These are phyloP conservation scores for Thinocorus orbignyianus DNA, from an alignment of 2,113 vertebrate genomes.

Conservation along the genomic window DNA sequence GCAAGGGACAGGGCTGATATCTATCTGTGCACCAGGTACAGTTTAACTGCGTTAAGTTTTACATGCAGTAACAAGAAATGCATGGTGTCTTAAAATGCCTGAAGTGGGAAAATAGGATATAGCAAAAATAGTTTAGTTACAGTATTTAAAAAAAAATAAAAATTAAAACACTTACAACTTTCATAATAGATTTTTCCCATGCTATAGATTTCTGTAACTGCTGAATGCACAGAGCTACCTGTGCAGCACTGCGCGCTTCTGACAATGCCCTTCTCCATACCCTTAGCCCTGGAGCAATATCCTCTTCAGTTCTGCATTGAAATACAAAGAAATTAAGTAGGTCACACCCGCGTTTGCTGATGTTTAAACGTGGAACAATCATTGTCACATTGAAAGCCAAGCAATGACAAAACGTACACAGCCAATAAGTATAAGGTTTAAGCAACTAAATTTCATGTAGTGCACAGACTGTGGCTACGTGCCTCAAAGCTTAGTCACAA, in stretches of 20 bases:
- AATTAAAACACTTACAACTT: slow-evolving; percentile 90
- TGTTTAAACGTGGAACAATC: slow-evolving; percentile 74
- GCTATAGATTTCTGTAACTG: slow-evolving; percentile 99
- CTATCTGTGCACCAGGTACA: background rate
- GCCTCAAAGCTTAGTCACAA: slow-evolving; percentile 84
- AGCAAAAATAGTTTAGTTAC: slow-evolving; percentile 46
- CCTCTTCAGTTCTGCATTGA: slow-evolving; percentile 90
- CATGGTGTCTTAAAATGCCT: background rate
- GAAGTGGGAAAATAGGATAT: background rate
- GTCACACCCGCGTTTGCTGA: slow-evolving; percentile 63
- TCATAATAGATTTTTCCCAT: slow-evolving; percentile 99
- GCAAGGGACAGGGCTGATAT: background rate
- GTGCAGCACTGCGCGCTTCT: slow-evolving; percentile 92
- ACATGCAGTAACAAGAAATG: background rate
- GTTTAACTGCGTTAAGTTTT: background rate
- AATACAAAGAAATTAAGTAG: slow-evolving; percentile 71
- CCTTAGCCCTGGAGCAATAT: slow-evolving; percentile 96
- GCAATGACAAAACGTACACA: slow-evolving; percentile 85
- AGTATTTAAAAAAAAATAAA: background rate
- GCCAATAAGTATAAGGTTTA: slow-evolving; percentile 83
- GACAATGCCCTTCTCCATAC: slow-evolving; percentile 94
- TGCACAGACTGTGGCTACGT: slow-evolving; percentile 85
- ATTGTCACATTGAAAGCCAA: slow-evolving; percentile 84
- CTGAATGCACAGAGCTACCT: slow-evolving; percentile 98
- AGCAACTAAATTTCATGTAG: slow-evolving; percentile 86